phyloP scores from a whole-genome alignment of 2,113 vertebrate genomes.

The Phyllostomus hastatus region DNA sequence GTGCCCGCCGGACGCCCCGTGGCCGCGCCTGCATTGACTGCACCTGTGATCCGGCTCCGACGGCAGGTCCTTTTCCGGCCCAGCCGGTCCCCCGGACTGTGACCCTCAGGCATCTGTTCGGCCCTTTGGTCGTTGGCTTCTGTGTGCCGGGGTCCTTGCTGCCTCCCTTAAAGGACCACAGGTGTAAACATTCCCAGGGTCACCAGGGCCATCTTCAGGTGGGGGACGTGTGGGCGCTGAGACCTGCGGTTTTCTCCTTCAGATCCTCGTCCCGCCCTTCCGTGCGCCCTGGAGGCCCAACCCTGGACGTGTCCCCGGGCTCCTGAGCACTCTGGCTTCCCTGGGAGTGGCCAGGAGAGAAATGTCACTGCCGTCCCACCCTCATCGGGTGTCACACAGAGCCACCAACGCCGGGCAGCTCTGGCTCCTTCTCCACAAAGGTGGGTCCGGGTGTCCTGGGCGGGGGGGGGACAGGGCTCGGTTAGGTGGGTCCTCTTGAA shows the following conservation, averaged over 20 bases:
- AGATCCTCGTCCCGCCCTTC: fast-evolving
- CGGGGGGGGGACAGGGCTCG: fast-evolving
- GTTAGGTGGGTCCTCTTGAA: neutral
- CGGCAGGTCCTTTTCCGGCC: fast-evolving
- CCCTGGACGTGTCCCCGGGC: fast-evolving
- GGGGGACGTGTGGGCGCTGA: no score
- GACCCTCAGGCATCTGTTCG: neutral
- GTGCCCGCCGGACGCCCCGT: neutral
- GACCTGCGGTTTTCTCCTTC: neutral
- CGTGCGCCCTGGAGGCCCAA: fast-evolving
- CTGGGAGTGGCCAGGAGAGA: neutral
- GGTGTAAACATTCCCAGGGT: fast-evolving
- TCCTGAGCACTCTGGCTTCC: neutral
- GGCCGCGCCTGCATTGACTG: neutral
- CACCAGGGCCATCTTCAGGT: neutral
- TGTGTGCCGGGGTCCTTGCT: neutral
- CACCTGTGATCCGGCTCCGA: fast-evolving
- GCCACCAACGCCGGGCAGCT: neutral
- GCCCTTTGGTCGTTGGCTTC: neutral
- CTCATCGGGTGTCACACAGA: neutral
- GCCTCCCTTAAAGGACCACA: neutral
- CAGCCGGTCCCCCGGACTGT: neutral
- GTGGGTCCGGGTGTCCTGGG: no score
- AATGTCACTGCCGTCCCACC: neutral
- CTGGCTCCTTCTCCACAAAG: fast-evolving